A percentile compares a stretch with the other conserved stretches of the same genome.
phyloP scores from a whole-genome alignment of 1,140 invertebrate genomes.

The Drosophila triauraria region DNA sequence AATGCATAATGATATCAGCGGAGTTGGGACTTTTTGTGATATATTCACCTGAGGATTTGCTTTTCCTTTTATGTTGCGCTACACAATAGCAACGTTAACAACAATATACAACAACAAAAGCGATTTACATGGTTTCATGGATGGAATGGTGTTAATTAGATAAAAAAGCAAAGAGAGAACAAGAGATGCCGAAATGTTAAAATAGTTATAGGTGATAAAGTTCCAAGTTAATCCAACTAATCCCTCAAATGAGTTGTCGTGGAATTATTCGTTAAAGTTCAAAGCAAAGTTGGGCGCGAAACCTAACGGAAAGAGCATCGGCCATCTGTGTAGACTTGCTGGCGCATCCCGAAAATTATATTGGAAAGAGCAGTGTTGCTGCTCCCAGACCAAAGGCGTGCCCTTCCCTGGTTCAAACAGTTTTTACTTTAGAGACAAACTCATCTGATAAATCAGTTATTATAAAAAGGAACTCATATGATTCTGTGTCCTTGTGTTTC shows the following conservation, averaged over 20 bases:
- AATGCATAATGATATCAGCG: conserved; percentile 21
- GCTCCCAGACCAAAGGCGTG: too few species aligned
- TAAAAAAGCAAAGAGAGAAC: conserved; percentile 59
- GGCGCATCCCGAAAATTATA: too few species aligned
- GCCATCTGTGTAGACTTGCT: too few species aligned
- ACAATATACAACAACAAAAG: conserved; percentile 58
- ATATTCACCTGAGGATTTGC: conserved; percentile 85
- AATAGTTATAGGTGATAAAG: conserved; percentile 37
- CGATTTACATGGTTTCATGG: conserved; percentile 47
- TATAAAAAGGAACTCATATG: background rate
- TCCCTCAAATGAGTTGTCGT: background rate
- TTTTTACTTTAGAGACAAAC: background rate
- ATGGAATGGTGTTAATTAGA: conserved; percentile 35
- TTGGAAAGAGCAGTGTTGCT: too few species aligned
- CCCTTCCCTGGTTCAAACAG: background rate
- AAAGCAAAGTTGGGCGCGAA: too few species aligned
- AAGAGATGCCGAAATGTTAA: conserved; percentile 38
- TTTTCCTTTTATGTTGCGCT: conserved; percentile 87
- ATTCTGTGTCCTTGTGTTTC: conserved; percentile 11
- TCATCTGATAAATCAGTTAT: background rate
- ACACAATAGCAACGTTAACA: conserved; percentile 68
- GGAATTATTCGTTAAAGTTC: background rate
- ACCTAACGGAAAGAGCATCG: too few species aligned
- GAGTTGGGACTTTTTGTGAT: conserved; percentile 33
- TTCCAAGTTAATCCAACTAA: background rate